A percentile compares a stretch with the other conserved stretches of the same genome.
phyloP scores from a whole-genome alignment of 2,113 vertebrate species.

The Tyto alba region DNA sequence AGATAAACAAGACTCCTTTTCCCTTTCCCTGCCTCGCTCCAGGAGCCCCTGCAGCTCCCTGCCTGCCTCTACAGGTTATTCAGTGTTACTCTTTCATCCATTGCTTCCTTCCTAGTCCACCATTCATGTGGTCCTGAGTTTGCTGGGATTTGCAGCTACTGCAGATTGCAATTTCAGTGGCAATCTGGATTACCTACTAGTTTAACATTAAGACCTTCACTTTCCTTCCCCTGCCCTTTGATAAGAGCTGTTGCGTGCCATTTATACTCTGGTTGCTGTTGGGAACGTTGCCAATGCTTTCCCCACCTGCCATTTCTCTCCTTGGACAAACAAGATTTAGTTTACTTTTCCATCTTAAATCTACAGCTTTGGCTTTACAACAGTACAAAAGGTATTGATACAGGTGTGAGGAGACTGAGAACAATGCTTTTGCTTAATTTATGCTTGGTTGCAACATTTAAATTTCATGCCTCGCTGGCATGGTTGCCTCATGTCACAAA shows the following conservation, averaged over 20 bases:
- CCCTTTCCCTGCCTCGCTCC: background rate
- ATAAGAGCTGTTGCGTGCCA: background rate
- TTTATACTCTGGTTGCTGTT: background rate
- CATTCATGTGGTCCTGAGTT: background rate
- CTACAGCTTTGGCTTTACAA: background rate
- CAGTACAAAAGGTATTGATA: background rate
- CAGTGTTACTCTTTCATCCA: background rate
- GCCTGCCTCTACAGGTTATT: background rate
- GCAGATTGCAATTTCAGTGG: background rate
- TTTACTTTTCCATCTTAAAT: conserved; percentile 13
- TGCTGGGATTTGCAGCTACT: background rate
- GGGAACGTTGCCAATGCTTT: background rate
- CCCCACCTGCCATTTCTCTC: background rate
- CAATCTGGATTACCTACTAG: background rate
- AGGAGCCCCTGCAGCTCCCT: background rate
- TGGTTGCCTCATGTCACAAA: background rate
- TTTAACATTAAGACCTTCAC: background rate
- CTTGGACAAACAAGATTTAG: background rate
- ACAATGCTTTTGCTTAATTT: background rate
- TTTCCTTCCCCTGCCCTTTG: background rate
- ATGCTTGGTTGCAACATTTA: background rate
- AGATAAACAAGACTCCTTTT: background rate
- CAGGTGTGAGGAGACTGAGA: background rate
- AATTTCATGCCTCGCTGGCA: background rate
- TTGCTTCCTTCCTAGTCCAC: background rate